Conservation (phyloP, 2,888 invertebrate species). For the Macropis europaea region DNA sequence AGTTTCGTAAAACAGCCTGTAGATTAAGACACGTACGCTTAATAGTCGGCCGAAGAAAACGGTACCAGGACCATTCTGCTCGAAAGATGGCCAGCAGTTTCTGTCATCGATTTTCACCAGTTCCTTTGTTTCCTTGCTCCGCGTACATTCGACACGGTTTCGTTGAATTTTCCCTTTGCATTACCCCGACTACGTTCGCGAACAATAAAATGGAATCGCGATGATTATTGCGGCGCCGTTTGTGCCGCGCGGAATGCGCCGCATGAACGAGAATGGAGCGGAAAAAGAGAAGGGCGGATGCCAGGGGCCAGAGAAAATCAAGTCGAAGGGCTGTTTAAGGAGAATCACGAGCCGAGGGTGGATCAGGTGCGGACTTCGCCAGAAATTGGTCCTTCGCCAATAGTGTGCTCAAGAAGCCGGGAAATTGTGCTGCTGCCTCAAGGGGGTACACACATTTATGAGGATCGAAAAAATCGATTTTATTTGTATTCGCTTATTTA, state of each 20-base stretch:
- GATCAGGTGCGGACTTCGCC: constrained; percentile 41
- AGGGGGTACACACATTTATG: too few relatives aligned
- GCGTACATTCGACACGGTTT: constrained; percentile 1
- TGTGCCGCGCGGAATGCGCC: constrained; percentile 4
- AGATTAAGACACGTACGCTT: too few relatives aligned
- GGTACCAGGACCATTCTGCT: too few relatives aligned
- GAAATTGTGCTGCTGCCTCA: too few relatives aligned
- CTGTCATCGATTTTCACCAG: neutral
- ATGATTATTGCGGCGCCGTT: constrained; percentile 44
- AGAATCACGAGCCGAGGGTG: constrained; percentile 37
- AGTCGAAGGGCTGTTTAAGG: constrained; percentile 34
- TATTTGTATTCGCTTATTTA: too few relatives aligned
- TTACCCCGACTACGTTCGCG: constrained; percentile 15
- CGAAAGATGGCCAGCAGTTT: too few relatives aligned
- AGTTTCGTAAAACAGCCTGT: too few relatives aligned
- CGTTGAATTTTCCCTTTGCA: neutral
- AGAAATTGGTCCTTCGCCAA: constrained; percentile 41
- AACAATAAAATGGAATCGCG: constrained; percentile 50
- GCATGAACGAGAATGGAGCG: constrained; percentile 7
- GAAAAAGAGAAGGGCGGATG: constrained; percentile 31
- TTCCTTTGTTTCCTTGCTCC: neutral
- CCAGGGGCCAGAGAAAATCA: constrained; percentile 14
- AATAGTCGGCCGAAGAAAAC: too few relatives aligned
- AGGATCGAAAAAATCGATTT: too few relatives aligned
- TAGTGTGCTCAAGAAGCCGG: constrained; percentile 13